Percentiles rank a stretch among this genome's conserved stretches.
Conservation (phyloP, 2,797 vertebrate species). For the Mormyrus proboscirostris region DNA sequence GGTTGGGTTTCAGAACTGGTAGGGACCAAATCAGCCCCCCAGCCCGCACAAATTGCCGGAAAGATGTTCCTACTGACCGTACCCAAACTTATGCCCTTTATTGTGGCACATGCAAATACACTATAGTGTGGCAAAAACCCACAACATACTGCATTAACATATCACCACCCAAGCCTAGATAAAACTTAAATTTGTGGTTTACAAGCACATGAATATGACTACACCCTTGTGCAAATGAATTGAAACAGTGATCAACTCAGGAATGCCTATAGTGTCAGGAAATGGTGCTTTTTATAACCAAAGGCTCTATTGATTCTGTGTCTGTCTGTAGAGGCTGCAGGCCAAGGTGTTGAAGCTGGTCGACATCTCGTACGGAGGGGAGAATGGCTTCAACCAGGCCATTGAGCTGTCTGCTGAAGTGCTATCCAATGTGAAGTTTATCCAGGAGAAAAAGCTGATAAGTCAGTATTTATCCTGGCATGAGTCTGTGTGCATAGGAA, state of each 20-base stretch:
- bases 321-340: slow-evolving; percentile 76
- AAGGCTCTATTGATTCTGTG: slow-evolving; percentile 12
- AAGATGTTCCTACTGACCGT: background rate
- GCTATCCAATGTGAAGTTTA: slow-evolving; percentile 98
- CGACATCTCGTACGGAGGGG: slow-evolving; percentile 97
- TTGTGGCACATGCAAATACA: background rate
- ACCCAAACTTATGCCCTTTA: background rate
- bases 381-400: slow-evolving; percentile 99
- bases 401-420: slow-evolving; percentile 97
- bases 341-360: slow-evolving; percentile 98
- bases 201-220: background rate
- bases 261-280: background rate
- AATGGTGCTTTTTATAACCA: background rate
- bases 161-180: background rate
- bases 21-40: background rate
- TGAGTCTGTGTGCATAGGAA: background rate
- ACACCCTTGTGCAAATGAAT: background rate
- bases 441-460: slow-evolving; percentile 99
- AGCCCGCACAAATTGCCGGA: background rate
- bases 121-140: background rate
- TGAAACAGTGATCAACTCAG: background rate
- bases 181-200: background rate
- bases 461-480: slow-evolving; percentile 49
- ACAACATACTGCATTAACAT: background rate
- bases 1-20: background rate